Evolutionary conservation across 2,888 invertebrate genomes (phyloP), one percentile per base, ranked within the genome.

Genomic region (Vannuccia rotundouncinata): DNA sequence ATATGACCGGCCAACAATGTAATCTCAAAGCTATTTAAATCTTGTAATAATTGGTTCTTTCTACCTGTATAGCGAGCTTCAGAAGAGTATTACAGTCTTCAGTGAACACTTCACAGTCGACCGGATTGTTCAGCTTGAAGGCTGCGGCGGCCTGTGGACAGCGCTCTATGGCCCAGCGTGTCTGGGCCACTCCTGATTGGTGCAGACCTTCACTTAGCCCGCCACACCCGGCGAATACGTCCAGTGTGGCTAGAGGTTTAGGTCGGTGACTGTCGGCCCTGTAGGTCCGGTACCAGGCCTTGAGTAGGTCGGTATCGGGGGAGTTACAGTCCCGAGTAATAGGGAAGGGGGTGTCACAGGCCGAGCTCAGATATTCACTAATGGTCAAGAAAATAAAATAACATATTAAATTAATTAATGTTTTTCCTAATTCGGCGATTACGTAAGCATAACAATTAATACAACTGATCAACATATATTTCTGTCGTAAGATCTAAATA

Each of bases 211-310:
- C 92, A 0, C 93, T 93, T 66, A 94, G 86, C 27, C 93, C 94
- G 66, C 94, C 94, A 87, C 93, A 94, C 0, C 94, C 94, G 82
- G 94, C 93, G 87, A 94, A 94, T 29, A 94, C 92, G 85, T 94
- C 94, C 84, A 94, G 88, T 59, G 92, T 91, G 82, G 90, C 89
- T 80, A 94, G 84, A 31, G 91, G 91, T 79, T 88, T 86, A 13
- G 45, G 45, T 45, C 45, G 5, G 45, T 45, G 5, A 17, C 45
- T 45, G 17, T 5, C 10, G 10, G 45, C 5, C 45, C 45, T 13
- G 45, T 45, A 17, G 10, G 5, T 17, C 5, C 45, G 45, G 17
- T 45, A 45, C 45, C 45, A 45, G 10, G 45, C 45, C 45, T 17
- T 5, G 17, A 45, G 17, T 45, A 13, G 10, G 17, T 45, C 17